phyloP scores from a whole-genome alignment of 2,113 vertebrate species.

The Channa argus region DNA sequence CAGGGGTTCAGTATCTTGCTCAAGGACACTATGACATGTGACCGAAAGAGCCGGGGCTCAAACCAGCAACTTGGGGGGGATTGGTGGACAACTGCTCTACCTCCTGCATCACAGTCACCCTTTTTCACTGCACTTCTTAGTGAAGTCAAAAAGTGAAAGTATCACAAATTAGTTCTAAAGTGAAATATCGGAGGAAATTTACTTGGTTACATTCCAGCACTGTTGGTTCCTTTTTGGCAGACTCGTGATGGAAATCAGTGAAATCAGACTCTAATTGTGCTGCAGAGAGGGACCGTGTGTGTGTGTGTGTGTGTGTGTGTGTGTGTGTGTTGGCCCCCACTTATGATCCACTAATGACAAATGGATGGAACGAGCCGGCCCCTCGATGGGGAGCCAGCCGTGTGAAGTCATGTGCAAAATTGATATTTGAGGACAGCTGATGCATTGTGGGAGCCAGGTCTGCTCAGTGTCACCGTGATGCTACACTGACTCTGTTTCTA shows the following conservation, averaged over 20 bases:
- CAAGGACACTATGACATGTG: too few species aligned
- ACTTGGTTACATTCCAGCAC: too few species aligned
- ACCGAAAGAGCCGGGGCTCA: too few species aligned
- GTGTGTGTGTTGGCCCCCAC: constrained; percentile 12
- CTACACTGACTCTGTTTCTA: constrained; percentile 45
- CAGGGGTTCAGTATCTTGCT: too few species aligned
- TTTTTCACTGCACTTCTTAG: too few species aligned
- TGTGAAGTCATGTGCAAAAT: constrained; percentile 73
- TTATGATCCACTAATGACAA: constrained; percentile 64
- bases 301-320: background rate
- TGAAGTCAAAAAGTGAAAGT: too few species aligned
- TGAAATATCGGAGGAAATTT: too few species aligned
- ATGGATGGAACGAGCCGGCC: constrained; percentile 54
- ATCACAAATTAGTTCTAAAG: too few species aligned
- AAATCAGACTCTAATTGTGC: background rate
- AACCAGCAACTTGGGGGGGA: too few species aligned
- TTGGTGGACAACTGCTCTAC: too few species aligned
- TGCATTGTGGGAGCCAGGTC: constrained; percentile 65
- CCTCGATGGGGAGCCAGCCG: constrained; percentile 41
- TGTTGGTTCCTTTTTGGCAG: background rate
- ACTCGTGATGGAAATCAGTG: background rate
- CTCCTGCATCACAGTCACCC: too few species aligned
- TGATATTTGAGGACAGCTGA: constrained; percentile 69
- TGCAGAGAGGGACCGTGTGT: background rate
- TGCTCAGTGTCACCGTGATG: constrained; percentile 50